Base-by-base conservation (phyloP, 2,113 vertebrate genomes). In the Mustela lutreola region DNA sequence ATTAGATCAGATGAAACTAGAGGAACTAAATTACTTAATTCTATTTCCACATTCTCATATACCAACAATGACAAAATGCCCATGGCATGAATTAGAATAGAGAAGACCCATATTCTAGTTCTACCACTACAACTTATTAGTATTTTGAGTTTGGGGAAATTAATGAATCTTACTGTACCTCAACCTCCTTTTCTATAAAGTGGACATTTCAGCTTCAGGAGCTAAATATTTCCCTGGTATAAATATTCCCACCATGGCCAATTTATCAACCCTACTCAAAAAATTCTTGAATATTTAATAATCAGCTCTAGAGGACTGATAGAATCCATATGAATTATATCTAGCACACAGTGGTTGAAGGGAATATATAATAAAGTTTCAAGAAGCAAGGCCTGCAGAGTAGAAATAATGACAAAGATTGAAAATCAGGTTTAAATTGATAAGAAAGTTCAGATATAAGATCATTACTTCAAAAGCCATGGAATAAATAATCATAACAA, bases 201-300 rank as follows among this genome's bases (percentile, higher is more conserved):
- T 73, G 0, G 24, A 92, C 4, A 36, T 78, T 50, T 94, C 75
- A 97, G 11, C 6, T 73, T 19, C 4, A 83, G 71, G 6, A 89
- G 75, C 21, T 92, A 5, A 45, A 42, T 24, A 9, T 79, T 96
- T 70, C 53, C 8, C 39, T 85, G 28, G 22, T 85, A 39, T 82
- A 76, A 93, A 60, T 85, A 96, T 42, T 63, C 19, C 26, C 15
- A 91, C 22, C 24, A 14, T 70, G 14, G 21, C 21, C 45, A 95
- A 65, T 78, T 96, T 93, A 88, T 70, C 42, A 90, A 53, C 26
- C 5, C 3, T 45, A 62, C 2, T 82, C 3, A 88, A 0, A 76
- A 87, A 76, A 58, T 84, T 81, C 22, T 39, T 81, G 6, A 94
- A 65, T 78, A 91, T 78, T 94, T 81, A 94, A 36, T 58, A 88